A percentile compares a stretch with the other conserved stretches of the same genome.
Evolutionary conservation across 2,113 vertebrate species (phyloP).

Genomic region (Trogon surrucura): DNA sequence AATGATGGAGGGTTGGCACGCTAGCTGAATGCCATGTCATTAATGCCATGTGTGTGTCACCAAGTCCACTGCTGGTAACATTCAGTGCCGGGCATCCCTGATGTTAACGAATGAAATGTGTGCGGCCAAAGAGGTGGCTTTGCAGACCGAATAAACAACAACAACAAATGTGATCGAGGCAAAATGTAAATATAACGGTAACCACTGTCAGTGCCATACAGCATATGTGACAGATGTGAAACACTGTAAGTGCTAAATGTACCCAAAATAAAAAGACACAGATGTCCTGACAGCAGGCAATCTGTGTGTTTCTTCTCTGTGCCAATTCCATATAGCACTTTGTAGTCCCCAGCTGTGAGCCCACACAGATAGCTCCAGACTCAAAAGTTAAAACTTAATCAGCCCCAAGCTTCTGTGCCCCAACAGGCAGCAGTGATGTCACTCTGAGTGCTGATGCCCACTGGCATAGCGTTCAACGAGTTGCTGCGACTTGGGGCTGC

Average conservation of each 20-base stretch:
- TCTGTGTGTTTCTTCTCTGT: slow-evolving; percentile 70
- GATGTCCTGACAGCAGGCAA: slow-evolving; percentile 73
- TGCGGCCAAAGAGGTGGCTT: slow-evolving; percentile 44
- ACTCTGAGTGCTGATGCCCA: background rate
- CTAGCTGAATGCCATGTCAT: background rate
- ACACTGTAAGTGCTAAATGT: slow-evolving; percentile 71
- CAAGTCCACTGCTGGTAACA: background rate
- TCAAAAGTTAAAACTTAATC: slow-evolving; percentile 64
- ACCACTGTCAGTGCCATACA: slow-evolving; percentile 63
- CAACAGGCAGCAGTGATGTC: background rate
- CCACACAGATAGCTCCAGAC: slow-evolving; percentile 73
- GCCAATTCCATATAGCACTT: slow-evolving; percentile 73
- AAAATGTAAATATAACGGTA: slow-evolving; percentile 59
- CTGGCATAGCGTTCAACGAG: accelerated
- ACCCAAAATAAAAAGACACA: slow-evolving; percentile 75
- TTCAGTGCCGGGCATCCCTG: background rate
- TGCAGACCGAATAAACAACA: slow-evolving; percentile 51
- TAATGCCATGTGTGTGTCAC: background rate
- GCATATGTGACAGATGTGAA: slow-evolving; percentile 70
- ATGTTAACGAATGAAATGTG: slow-evolving; percentile 14
- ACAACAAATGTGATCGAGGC: slow-evolving; percentile 42
- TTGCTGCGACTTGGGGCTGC: background rate
- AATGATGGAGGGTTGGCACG: background rate
- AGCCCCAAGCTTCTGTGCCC: slow-evolving; percentile 63
- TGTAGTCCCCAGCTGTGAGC: slow-evolving; percentile 71